Percentiles rank a stretch among this genome's conserved stretches.
phyloP scores from a whole-genome alignment of 1,140 invertebrate species.

The Drosophila mauritiana region DNA sequence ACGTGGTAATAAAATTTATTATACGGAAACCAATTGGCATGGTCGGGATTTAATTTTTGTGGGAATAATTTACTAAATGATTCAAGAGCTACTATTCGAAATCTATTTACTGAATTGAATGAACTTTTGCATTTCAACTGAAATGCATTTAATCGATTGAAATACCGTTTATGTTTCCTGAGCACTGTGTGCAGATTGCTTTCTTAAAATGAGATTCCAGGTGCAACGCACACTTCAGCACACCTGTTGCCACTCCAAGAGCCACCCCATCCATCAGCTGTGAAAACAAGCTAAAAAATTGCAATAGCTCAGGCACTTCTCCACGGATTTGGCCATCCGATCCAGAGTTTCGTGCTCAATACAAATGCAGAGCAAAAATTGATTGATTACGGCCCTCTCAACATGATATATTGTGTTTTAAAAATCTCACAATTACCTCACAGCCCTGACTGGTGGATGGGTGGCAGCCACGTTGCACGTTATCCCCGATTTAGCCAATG shows the following conservation, averaged over 20 bases:
- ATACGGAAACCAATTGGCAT: conserved; percentile 1
- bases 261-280: conserved; percentile 32
- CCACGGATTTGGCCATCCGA: conserved; percentile 17
- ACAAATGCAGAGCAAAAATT: conserved; percentile 59
- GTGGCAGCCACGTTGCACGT: conserved; percentile 14
- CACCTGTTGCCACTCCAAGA: conserved; percentile 38
- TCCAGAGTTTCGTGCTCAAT: conserved; percentile 37
- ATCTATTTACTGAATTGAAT: conserved; percentile 4
- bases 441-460: background rate
- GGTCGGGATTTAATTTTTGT: conserved; percentile 7
- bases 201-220: background rate
- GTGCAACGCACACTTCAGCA: background rate
- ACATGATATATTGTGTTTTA: conserved; percentile 72
- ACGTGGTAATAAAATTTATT: conserved; percentile 22
- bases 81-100: conserved; percentile 3
- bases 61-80: conserved; percentile 17
- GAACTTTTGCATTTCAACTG: background rate
- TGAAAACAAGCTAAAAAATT: conserved; percentile 18
- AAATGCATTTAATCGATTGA: background rate
- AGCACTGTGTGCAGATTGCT: background rate
- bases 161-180: background rate
- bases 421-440: conserved; percentile 69
- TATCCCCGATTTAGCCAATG: conserved; percentile 67
- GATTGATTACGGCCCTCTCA: conserved; percentile 68
- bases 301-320: conserved; percentile 19